Evolutionary conservation across 92 coral and sea anemone species (phyloP).

Genomic region (Diadumene lineata): DNA sequence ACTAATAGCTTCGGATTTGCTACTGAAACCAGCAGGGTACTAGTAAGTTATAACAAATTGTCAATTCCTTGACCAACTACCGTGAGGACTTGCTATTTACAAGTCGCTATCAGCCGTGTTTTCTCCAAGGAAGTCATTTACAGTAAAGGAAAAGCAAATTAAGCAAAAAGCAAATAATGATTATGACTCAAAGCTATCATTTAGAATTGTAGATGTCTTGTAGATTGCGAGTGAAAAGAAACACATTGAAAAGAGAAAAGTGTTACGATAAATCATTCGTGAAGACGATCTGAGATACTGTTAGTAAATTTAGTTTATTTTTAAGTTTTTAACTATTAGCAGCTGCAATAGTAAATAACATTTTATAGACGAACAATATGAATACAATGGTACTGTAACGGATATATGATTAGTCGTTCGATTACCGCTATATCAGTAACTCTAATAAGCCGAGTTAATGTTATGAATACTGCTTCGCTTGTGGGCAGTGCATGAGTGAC

Average conservation of each 20-base stretch:
- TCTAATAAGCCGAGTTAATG: slow-evolving; percentile 17
- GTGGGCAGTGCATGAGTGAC: slow-evolving; percentile 27
- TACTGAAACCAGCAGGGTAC: neutral
- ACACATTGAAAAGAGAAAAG: neutral
- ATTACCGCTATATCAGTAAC: slow-evolving; percentile 29
- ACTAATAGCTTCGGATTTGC: neutral
- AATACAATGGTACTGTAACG: slow-evolving; percentile 14
- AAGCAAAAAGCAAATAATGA: slow-evolving; percentile 1
- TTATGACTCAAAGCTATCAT: neutral
- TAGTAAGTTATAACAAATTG: neutral
- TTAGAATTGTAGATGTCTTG: neutral
- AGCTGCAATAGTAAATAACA: slow-evolving; percentile 35
- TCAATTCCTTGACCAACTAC: slow-evolving; percentile 9
- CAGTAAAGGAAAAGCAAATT: neutral
- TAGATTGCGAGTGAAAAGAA: neutral
- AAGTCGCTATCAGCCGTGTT: slow-evolving; percentile 3
- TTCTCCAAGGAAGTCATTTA: slow-evolving; percentile 21
- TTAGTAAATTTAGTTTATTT: neutral
- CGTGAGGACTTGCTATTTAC: slow-evolving; percentile 11
- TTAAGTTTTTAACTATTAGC: neutral
- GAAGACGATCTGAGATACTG: neutral
- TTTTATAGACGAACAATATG: slow-evolving; percentile 8
- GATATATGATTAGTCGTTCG: slow-evolving; percentile 21
- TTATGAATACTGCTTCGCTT: slow-evolving; percentile 9
- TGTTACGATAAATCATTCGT: neutral